Evolutionary conservation across 2,888 invertebrate genomes (phyloP).

Genomic region (Chloromyia formosa): DNA sequence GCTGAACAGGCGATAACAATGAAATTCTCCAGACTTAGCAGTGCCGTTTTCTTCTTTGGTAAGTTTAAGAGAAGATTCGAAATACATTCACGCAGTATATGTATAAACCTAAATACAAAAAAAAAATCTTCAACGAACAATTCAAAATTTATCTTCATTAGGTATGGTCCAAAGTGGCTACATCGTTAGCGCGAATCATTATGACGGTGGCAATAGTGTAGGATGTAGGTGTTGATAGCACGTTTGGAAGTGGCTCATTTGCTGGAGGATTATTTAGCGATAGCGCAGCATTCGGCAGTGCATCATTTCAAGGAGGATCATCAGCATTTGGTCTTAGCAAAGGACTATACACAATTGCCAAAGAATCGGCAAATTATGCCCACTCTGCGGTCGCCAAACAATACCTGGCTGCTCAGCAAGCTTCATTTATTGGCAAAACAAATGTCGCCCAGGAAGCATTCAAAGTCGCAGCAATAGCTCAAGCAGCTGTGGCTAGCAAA

Average conservation of each 20-base stretch:
- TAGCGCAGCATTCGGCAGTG: background rate
- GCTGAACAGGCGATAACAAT: conserved; percentile 22
- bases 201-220: background rate
- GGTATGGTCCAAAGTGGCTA: conserved; percentile 29
- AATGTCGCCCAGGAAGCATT: conserved; percentile 77
- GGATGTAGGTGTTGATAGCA: background rate
- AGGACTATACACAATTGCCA: conserved; percentile 72
- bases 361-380: conserved; percentile 80
- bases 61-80: background rate
- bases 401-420: conserved; percentile 79
- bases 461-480: conserved; percentile 71
- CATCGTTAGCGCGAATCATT: background rate
- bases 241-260: background rate
- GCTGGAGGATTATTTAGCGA: background rate
- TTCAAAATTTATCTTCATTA: conserved; percentile 9
- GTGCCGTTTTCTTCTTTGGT: conserved; percentile 37
- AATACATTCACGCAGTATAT: background rate
- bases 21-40: conserved; percentile 31
- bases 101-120: background rate
- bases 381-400: conserved; percentile 78
- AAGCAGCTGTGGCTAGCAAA: conserved; percentile 71
- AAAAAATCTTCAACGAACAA: background rate
- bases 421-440: conserved; percentile 70
- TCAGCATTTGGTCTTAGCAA: background rate
- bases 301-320: too few relatives aligned